Evolutionary conservation across 2,113 vertebrate species (phyloP), one percentile per base, ranked within the genome.

Genomic region (Bubo bubo): DNA sequence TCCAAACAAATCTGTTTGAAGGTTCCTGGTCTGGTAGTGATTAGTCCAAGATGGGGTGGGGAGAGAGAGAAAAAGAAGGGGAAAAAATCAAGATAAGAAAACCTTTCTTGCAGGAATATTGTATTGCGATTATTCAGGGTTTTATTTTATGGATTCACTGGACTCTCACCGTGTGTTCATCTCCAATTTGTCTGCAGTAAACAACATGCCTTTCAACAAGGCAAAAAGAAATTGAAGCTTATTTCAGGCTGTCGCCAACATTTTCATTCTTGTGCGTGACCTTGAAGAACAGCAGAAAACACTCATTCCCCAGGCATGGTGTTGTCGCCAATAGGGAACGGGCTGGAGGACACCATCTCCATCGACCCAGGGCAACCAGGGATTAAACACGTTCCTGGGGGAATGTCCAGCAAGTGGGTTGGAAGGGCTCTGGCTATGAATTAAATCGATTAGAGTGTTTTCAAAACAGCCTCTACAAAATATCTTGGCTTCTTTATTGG

Each of bases 1-100:
- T 93, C 71, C 88, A 91, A 70, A 90, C 67, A 88, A 86, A 90
- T 70, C 92, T 49, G 55, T 90, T 92, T 79, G 90, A 95, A 88
- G 85, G 79, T 79, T 88, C 30, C 53, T 73, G 79, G 20, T 76
- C 87, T 96, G 96, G 85, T 39, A 90, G 47, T 75, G 50, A 94
- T 97, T 94, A 94, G 41, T 71, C 16, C 67, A 86, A 83, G 14
- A 59, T 43, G 35, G 53, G 59, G 19, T 22, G 11, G 55, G 59
- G 41, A 14, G 23, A 10, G 6, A 6, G 12, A 12, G 37, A n/a
- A 27, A 10, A 63, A 10, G 49, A 2, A 52, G 7, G 7, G 2
- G 8, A 45, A 81, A 70, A 85, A 85, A 79, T 59, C 81, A 88
- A 90, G 85, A 88, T 88, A 93, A 96, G 82, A 43, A 79, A 95